Percentiles rank a stretch among this genome's conserved stretches.
Evolutionary conservation across 2,797 vertebrate species (phyloP).

Genomic region (Myotis daubentonii): DNA sequence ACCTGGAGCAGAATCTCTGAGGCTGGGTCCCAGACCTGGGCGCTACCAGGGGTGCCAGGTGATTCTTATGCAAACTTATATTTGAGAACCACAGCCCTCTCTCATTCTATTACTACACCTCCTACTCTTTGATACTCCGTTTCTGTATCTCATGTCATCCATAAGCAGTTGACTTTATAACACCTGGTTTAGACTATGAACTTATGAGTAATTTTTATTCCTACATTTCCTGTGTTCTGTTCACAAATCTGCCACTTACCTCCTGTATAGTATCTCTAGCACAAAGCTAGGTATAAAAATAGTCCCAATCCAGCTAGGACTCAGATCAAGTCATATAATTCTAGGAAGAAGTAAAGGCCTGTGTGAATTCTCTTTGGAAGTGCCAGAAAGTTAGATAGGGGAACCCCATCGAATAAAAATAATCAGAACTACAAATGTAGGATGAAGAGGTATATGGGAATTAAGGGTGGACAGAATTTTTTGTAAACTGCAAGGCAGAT

Average conservation of each 20-base stretch:
- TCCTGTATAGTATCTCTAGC: neutral
- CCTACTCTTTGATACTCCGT: neutral
- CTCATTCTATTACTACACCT: neutral
- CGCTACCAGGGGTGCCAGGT: rapidly evolving
- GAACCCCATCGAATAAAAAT: neutral
- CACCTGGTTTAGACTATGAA: neutral
- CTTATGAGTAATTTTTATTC: neutral
- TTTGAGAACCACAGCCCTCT: neutral
- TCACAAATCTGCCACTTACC: neutral
- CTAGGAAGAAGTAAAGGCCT: neutral
- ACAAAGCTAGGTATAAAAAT: neutral
- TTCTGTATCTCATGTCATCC: neutral
- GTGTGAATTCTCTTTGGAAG: neutral
- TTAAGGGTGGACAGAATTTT: neutral
- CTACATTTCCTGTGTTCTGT: neutral
- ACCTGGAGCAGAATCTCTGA: neutral
- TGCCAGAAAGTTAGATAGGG: neutral
- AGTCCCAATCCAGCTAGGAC: neutral
- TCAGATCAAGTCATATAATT: neutral
- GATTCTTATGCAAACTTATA: neutral
- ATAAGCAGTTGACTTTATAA: neutral
- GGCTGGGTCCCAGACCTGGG: no score
- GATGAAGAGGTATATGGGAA: neutral
- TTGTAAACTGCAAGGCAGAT: neutral
- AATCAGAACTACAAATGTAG: neutral